phyloP scores from a whole-genome alignment of 2,797 vertebrate species.

The Neosalanx taihuensis region DNA sequence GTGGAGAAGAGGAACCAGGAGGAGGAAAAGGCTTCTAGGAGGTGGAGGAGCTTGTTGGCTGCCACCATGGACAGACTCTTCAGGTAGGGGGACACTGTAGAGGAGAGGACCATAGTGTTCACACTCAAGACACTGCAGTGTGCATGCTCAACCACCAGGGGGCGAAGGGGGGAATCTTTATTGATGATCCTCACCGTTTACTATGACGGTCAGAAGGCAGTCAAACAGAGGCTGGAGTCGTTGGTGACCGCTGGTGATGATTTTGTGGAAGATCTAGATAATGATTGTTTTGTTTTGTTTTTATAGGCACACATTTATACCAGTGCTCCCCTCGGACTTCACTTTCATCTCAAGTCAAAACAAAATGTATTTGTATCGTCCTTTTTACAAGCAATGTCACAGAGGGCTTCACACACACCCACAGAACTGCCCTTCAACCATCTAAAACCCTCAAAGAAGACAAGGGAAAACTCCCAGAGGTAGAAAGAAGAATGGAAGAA shows the following conservation, averaged over 20 bases:
- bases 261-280: conserved; percentile 92
- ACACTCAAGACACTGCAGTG: background rate
- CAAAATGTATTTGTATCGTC: no score
- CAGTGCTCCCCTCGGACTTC: background rate
- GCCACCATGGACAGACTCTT: conserved; percentile 97
- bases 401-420: no score
- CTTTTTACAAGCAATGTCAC: no score
- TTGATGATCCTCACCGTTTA: conserved; percentile 82
- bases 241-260: conserved; percentile 92
- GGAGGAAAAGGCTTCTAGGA: conserved; percentile 93
- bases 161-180: background rate
- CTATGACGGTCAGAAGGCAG: conserved; percentile 92
- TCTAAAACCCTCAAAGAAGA: no score
- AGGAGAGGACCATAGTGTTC: background rate
- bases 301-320: background rate
- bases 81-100: conserved; percentile 91
- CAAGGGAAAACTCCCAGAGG: no score
- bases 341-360: no score
- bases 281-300: background rate
- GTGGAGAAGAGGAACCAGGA: conserved; percentile 91
- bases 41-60: conserved; percentile 92
- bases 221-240: conserved; percentile 93
- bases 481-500: no score
- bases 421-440: no score
- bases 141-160: conserved; percentile 23